Base-by-base conservation (phyloP, 2,888 invertebrate species). In the Abrostola triplasia region DNA sequence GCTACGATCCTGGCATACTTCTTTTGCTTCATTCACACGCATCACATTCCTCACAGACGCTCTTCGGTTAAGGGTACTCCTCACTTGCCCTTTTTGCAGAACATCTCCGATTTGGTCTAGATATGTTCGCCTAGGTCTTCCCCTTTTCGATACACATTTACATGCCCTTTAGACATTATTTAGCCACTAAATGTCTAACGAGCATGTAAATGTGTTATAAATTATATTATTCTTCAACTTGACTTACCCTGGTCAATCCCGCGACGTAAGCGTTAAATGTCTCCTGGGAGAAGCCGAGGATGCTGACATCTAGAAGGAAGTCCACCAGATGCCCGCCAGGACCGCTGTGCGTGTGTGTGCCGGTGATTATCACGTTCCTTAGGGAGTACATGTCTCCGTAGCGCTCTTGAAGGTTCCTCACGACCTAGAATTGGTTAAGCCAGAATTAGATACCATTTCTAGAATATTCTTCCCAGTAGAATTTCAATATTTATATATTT, bases 271-370 rank as follows among this genome's bases (percentile, higher is more conserved):
- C 94, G 11, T 92, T 72, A 61, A 86, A 95, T 10, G 93, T 92
- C 67, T 95, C 93, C 1, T 77, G 80, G 5, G 94, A 94, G 81
- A 92, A 98, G 11, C 99, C 99, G 49, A 97, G 95, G 44, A 97
- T 97, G n/a, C 98, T 97, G 72, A 98, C 95, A 83, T 98, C 98
- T 77, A 98, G 97, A 44, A 99, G 94, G 63, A 98, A 95, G 89
- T 98, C 97, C 90, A 98, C 97, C 84, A 98, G 95, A 84, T 96
- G 97, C 0, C 99, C 99, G 0, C 98, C 99, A 0, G 98, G 98
- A 0, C 96, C 95, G 37, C 97, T 97, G 90, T 99, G 99, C 0
- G 98, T 98, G 90, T 99, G 99, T 0, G 98, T 98, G 0, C 97
- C 98, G 69, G 97, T 97, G 13, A 99, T 90, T 84, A 98, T 97